Base-by-base conservation (phyloP, 2,113 vertebrate genomes). In the Acrocephalus kingi region DNA sequence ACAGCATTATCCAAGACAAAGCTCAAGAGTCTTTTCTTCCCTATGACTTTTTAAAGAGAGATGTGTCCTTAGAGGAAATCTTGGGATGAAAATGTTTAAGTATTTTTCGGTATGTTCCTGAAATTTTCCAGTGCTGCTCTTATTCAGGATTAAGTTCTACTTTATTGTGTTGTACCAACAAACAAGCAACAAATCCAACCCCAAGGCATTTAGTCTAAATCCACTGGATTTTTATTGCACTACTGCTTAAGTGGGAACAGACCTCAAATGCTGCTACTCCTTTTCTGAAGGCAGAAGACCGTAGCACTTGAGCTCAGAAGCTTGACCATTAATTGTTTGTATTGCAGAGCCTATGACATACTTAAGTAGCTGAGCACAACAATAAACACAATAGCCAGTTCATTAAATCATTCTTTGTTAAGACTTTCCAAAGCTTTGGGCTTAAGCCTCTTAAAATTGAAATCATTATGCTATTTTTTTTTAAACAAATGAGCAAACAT, bases 371-470 rank as follows among this genome's bases (percentile, higher is more conserved):
- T 92, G 95, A 96, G 93, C 90, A 96, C 83, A 97, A 96, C 93
- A 96, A 97, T 81, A 95, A 94, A 96, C 94, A 96, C 93, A 95
- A 94, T 96, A 94, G 88, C 88, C 62, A 86, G 92, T 96, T 96
- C 93, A 96, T 97, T 95, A 97, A 96, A 97, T 96, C 94, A 90
- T 93, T 96, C 94, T 96, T 96, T 95, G 94, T 96, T 96, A 96
- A 97, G 94, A 95, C 76, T 77, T 95, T 81, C 79, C 92, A 95
- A 93, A 90, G 95, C 90, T 95, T 95, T 94, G 88, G 92, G 90
- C 85, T 95, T 96, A 95, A 97, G 95, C 93, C 86, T 96, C 94
- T 97, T 96, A 96, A 96, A 95, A 92, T 68, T 81, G 88, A 96
- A 96, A 96, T 96, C 59, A 96, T 85, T 96, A 96, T 58, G 87